phyloP scores from a whole-genome alignment of 2,888 invertebrate genomes.

The Auanema freiburgensis region DNA sequence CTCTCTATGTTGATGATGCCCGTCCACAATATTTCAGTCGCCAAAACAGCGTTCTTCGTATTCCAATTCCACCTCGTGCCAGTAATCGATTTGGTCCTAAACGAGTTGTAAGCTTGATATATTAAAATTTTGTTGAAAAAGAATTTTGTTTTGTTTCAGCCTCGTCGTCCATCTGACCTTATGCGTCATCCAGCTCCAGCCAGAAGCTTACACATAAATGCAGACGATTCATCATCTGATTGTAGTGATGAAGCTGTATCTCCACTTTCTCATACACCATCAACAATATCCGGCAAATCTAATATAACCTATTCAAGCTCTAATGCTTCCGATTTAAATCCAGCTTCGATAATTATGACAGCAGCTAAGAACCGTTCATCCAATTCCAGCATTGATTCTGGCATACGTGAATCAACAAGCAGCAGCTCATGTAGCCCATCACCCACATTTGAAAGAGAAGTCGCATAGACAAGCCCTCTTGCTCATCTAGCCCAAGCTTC shows the following conservation, averaged over 20 bases:
- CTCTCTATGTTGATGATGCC: conserved; percentile 52
- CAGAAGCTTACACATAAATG: conserved; percentile 30
- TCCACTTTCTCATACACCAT: conserved; percentile 18
- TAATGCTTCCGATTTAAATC: conserved; percentile 21
- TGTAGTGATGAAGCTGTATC: conserved; percentile 18
- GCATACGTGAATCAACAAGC: conserved; percentile 33
- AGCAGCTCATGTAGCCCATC: conserved; percentile 5
- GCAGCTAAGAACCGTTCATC: conserved; percentile 26
- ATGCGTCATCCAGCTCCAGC: conserved; percentile 23
- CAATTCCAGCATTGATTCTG: conserved; percentile 43
- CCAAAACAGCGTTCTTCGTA: conserved; percentile 62
- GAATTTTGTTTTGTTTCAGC: conserved; percentile 19
- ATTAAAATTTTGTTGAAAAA: conserved; percentile 5
- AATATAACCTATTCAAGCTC: conserved; percentile 22
- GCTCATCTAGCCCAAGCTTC: neutral
- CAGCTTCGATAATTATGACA: conserved; percentile 1
- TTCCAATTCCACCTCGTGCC: conserved; percentile 60
- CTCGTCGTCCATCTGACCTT: conserved; percentile 46
- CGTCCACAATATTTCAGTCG: conserved; percentile 60
- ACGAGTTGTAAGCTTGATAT: conserved; percentile 21
- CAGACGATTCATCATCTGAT: conserved; percentile 27
- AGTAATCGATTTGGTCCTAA: conserved; percentile 55
- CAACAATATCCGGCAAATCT: conserved; percentile 16
- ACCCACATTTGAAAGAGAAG: conserved; percentile 18
- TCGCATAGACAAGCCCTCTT: conserved; percentile 4